Evolutionary conservation across 2,113 vertebrate genomes (phyloP).

Genomic region (Hoplias malabaricus): DNA sequence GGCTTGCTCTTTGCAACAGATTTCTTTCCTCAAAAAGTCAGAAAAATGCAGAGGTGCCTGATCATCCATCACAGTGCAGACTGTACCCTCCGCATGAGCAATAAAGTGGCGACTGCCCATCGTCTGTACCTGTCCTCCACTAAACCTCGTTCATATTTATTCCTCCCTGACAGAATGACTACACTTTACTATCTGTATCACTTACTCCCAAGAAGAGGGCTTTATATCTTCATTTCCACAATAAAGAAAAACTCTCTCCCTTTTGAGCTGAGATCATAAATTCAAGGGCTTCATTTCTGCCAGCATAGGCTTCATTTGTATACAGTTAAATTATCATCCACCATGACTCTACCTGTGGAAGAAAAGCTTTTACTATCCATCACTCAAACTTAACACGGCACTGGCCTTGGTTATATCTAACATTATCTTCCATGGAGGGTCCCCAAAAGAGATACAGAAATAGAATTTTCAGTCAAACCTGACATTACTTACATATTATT

Average conservation of each 20-base stretch:
- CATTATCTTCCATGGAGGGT: neutral
- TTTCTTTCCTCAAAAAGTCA: slow-evolving; percentile 61
- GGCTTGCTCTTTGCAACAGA: neutral
- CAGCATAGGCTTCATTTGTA: neutral
- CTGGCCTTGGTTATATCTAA: too few relatives aligned
- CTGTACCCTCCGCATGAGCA: slow-evolving; percentile 45
- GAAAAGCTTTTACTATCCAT: too few relatives aligned
- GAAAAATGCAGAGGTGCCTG: slow-evolving; percentile 48
- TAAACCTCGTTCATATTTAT: slow-evolving; percentile 48
- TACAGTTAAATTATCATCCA: neutral
- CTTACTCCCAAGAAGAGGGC: neutral
- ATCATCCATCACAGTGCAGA: slow-evolving; percentile 57
- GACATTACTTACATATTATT: too few relatives aligned
- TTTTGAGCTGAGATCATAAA: neutral
- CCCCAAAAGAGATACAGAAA: neutral
- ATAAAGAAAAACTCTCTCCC: neutral
- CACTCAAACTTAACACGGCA: too few relatives aligned
- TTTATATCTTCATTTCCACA: neutral
- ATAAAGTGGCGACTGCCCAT: slow-evolving; percentile 47
- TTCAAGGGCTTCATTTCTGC: neutral
- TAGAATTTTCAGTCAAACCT: too few relatives aligned
- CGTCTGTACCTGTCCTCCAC: slow-evolving; percentile 13
- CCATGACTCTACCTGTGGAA: neutral
- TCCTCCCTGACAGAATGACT: slow-evolving; percentile 14
- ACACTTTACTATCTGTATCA: slow-evolving; percentile 11